Base-by-base conservation (phyloP, 2,797 vertebrate genomes). In the Gambusia yucatana region DNA sequence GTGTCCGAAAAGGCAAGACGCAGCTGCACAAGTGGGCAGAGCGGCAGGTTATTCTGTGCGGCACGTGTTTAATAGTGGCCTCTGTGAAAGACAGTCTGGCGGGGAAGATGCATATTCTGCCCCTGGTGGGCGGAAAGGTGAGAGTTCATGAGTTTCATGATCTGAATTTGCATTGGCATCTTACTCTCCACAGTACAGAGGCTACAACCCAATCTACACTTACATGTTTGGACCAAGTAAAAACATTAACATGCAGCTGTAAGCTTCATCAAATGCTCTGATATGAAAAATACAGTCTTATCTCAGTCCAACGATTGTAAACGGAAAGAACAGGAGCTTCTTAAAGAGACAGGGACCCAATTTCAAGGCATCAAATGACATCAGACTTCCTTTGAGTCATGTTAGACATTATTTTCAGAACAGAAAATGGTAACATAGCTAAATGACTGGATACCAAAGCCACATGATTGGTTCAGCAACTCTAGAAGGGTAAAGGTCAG, bases 21-120 rank as follows among this genome's bases (percentile, higher is more conserved):
- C 98, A 99, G 94, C 92, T 99, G 89, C 98, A 99, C 94, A 99
- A 99, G 92, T 99, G 98, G 98, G 97, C 98, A 0, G 98, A 99
- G 91, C 96, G 98, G 67, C 95, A 97, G 71, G 98, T 99, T 73
- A 96, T 98, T 65, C 97, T 99, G 77, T 99, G 98, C 73, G 98
- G 98, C 72, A 99, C 98, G 3, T 98, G 97, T 91, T 96, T 99
- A 76, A 97, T 98, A 2, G 98, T 99, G 93, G 98, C 98, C 88
- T 99, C 98, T 0, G 96, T 98, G 90, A 99, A 99, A 93, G 98
- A 99, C 75, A 97, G 97, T 93, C 96, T 98, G n/a, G 95, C 96
- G 0, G 98, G 98, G 82, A 99, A 99, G 94, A 97, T 99, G 98
- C 98, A 99, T 94, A 97, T 99, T 89, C 94, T 99, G 89, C 98